Percentiles rank a stretch among this genome's conserved stretches.
Evolutionary conservation across 2,113 vertebrate genomes (phyloP).

Genomic region (Amazona vittata): DNA sequence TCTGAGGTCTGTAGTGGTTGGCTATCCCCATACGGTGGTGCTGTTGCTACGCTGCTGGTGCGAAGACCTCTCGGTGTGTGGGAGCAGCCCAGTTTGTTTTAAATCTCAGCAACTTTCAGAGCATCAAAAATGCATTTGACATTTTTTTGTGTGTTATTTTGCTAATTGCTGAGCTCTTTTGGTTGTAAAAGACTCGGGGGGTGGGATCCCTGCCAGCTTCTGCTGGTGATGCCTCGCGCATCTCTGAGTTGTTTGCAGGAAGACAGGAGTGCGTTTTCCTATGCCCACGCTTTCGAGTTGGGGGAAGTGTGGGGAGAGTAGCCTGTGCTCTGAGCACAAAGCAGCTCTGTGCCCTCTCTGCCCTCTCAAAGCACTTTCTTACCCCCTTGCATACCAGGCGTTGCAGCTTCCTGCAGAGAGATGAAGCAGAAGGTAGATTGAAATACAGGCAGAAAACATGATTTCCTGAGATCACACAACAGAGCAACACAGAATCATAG

Average conservation of each 20-base stretch:
- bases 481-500: neutral
- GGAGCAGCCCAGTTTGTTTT: slow-evolving; percentile 48
- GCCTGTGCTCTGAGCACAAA: neutral
- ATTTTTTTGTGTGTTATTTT: slow-evolving; percentile 45
- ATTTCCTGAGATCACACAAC: neutral
- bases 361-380: neutral
- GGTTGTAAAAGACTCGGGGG: neutral
- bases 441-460: neutral
- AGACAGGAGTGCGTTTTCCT: neutral
- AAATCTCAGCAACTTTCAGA: slow-evolving; percentile 38
- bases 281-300: neutral
- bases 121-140: slow-evolving; percentile 44
- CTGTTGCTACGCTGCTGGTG: slow-evolving; percentile 16
- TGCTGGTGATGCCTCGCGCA: accelerated
- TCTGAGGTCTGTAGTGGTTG: neutral
- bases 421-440: neutral
- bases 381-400: accelerated
- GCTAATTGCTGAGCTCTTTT: slow-evolving; percentile 64
- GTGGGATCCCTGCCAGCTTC: neutral
- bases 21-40: slow-evolving; percentile 34
- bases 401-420: neutral
- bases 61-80: neutral
- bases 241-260: neutral
- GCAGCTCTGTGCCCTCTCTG: neutral
- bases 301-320: neutral